Evolutionary conservation across 2,797 vertebrate genomes (phyloP), one percentile per base, ranked within the genome.

Genomic region (Sebastes kiyomatsui): DNA sequence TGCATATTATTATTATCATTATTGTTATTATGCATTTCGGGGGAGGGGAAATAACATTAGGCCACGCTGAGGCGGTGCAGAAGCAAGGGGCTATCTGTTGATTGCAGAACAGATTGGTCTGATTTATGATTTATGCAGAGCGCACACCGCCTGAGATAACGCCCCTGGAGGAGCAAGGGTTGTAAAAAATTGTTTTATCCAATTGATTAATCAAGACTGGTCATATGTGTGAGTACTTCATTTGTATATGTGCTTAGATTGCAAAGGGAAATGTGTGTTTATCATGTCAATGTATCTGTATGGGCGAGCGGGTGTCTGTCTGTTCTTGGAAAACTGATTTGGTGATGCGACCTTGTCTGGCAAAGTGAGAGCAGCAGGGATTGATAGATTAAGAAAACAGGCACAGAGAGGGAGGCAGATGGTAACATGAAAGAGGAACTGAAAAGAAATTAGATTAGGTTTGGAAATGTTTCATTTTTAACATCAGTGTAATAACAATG

Each of bases 51-150:
- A 91, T 88, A 93, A 93, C 90, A 93, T 92, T 90, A 90, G 86
- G 84, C 67, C 35, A 70, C 66, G 79, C 72, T 77, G 86, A 73
- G 71, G 77, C 28, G 30, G 78, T 33, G 77, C 80, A 67, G 28
- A 64, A 77, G 78, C 67, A 70, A 49, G 61, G 56, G 72, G 64
- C 68, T 84, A 90, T 88, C 42, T 46, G 42, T 46, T 46, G 42
- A 46, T 46, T 46, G 42, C 42, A 46, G 42, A 46, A 46, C 42
- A 46, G 91, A 95, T 94, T 94, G 93, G 80, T 88, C 80, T 94
- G 94, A 96, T 95, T 94, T 94, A 95, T 95, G 95, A 96, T 96
- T 95, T 95, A 96, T 95, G 90, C 92, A 92, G 87, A 90, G 60
- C n/a, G 59, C 89, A 88, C 83, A 83, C 59, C n/a, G 82, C 84